These are phyloP conservation scores for Tiliqua scincoides DNA, from an alignment of 2,113 vertebrate genomes.

Conservation along the genomic window DNA sequence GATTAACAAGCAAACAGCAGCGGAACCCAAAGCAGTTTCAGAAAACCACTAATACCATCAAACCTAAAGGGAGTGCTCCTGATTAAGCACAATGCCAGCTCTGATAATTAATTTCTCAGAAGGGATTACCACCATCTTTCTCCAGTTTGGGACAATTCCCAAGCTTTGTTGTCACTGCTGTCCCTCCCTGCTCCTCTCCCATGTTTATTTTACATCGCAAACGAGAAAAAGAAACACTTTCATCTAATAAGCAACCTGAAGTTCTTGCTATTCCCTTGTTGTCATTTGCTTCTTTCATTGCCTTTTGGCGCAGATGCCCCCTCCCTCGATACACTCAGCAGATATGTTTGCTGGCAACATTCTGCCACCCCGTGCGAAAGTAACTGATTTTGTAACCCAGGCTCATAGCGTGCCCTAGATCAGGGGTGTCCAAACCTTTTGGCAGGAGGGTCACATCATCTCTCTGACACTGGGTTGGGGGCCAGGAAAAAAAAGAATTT, in stretches of 20 bases:
- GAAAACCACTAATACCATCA: conserved; percentile 2
- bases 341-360: not conserved
- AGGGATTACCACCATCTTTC: conserved; percentile 33
- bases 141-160: conserved; percentile 35
- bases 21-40: not conserved
- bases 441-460: too few species aligned
- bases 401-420: not conserved
- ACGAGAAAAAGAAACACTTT: not conserved
- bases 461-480: too few species aligned
- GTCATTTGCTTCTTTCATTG: not conserved
- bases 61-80: conserved; percentile 15
- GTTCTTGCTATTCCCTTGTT: not conserved
- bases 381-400: not conserved
- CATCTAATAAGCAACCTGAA: not conserved
- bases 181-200: not conserved
- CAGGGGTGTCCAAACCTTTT: too few species aligned
- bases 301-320: not conserved
- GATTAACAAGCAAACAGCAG: not conserved
- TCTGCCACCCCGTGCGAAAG: not conserved
- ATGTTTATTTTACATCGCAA: not conserved
- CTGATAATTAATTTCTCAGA: conserved; percentile 64
- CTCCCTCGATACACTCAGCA: not conserved
- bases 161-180: conserved; percentile 1
- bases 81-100: conserved; percentile 43
- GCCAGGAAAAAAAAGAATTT: too few species aligned